phyloP scores from a whole-genome alignment of 2,113 vertebrate species.

The Caranx ignobilis region DNA sequence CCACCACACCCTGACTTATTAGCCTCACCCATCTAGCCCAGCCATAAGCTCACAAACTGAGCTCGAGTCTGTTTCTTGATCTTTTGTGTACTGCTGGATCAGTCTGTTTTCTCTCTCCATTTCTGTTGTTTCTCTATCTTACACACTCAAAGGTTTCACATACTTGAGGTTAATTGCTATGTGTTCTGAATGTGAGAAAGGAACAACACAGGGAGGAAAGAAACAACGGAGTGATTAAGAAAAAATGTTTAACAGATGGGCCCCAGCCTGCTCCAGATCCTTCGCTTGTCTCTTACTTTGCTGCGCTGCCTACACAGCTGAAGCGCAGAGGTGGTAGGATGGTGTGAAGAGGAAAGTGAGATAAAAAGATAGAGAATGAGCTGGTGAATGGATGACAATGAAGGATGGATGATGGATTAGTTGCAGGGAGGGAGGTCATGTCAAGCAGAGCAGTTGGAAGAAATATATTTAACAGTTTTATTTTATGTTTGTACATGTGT shows the following conservation, averaged over 20 bases:
- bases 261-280: slow-evolving; percentile 70
- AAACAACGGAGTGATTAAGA: slow-evolving; percentile 82
- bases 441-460: slow-evolving; percentile 9
- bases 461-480: background rate
- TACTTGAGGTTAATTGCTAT: slow-evolving; percentile 72
- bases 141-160: slow-evolving; percentile 63
- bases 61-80: slow-evolving; percentile 34
- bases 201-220: slow-evolving; percentile 77
- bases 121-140: slow-evolving; percentile 34
- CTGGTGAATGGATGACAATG: background rate
- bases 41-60: slow-evolving; percentile 52
- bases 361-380: slow-evolving; percentile 1
- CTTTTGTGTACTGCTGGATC: slow-evolving; percentile 10
- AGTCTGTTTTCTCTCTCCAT: background rate
- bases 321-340: slow-evolving; percentile 16
- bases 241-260: slow-evolving; percentile 86
- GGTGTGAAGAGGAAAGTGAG: slow-evolving; percentile 31
- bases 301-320: slow-evolving; percentile 15
- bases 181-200: slow-evolving; percentile 72
- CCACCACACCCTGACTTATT: slow-evolving; percentile 76
- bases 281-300: slow-evolving; percentile 48
- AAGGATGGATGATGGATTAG: slow-evolving; percentile 27
- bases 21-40: slow-evolving; percentile 62
- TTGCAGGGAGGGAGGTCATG: background rate
- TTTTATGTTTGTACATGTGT: slow-evolving; percentile 13